Base-by-base conservation (phyloP, 1,140 invertebrate species). In the Phymastichus coffea region DNA sequence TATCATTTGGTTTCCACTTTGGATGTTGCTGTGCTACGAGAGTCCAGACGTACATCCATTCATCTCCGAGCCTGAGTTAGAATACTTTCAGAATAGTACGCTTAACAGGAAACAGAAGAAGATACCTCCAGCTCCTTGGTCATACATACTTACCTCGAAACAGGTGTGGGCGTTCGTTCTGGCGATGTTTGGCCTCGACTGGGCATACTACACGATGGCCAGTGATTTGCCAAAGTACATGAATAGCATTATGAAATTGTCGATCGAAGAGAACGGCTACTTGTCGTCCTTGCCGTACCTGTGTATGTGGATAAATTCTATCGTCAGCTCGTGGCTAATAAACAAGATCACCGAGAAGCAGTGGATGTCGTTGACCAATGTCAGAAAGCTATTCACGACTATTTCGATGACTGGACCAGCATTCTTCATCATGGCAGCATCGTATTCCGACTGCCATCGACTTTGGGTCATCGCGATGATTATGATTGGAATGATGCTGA, bases 191-290 rank as follows among this genome's bases (percentile, higher is more conserved):
- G 90, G 90, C 33, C 90, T 94, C 76, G 92, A 94, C 76, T 96
- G 92, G 92, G 91, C 90, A 25, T 92, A 93, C 72, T 95, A 94
- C 70, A 94, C 91, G 8, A 88, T 95, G 82, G 84, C 95, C 1
- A 94, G 90, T 8, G 89, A 93, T 73, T 78, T 96, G 23, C 93
- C 93, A 3, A 92, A 90, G 84, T 96, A 94, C 76, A 90, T 96
- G 86, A 86, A 87, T 51, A 86, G 53, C n/a, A 90, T 95, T 92
- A 74, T 86, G 92, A 64, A 90, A 94, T 94, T 92, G 74, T 86
- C 92, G 64, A 88, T 95, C 33, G 40, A 85, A 83, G 66, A 75
- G 62, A 87, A 89, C 60, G 87, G 87, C 2, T 72, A 85, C 2
- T 80, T 87, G 35, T 88, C 86, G 3, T 83, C 87, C 0, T 61